These are phyloP conservation scores for Zonitis immaculata DNA, from an alignment of 2,888 invertebrate genomes.

Conservation along the genomic window DNA sequence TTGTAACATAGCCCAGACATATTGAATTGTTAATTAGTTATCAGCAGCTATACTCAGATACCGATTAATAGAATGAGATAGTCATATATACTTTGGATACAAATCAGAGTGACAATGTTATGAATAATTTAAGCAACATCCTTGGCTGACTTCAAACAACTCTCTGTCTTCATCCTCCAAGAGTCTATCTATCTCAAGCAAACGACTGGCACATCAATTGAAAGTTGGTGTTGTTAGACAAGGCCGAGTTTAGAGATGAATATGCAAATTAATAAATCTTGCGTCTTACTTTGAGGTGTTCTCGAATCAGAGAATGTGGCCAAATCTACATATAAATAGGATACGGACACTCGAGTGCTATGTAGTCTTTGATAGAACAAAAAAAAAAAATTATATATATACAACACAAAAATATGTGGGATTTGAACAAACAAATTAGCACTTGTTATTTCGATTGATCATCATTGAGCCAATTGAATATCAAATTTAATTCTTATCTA, in stretches of 20 bases:
- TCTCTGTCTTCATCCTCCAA: constrained; percentile 1
- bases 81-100: constrained; percentile 35
- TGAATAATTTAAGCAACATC: constrained; percentile 46
- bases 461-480: background rate
- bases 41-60: constrained; percentile 16
- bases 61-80: constrained; percentile 28
- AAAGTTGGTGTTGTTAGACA: constrained; percentile 3
- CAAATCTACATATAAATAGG: constrained; percentile 47
- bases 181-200: background rate
- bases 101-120: constrained; percentile 41
- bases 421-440: background rate
- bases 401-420: no score
- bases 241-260: constrained; percentile 32
- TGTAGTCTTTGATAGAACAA: constrained; percentile 15
- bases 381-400: no score
- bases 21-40: constrained; percentile 25
- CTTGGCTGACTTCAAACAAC: constrained; percentile 43
- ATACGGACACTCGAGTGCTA: constrained; percentile 35
- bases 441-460: background rate
- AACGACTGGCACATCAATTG: no score
- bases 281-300: constrained; percentile 44
- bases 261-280: constrained; percentile 49
- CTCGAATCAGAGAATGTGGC: constrained; percentile 34
- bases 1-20: background rate
- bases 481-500: background rate